phyloP scores from a whole-genome alignment of 2,888 invertebrate species.

The Meiosimyza platycephala region DNA sequence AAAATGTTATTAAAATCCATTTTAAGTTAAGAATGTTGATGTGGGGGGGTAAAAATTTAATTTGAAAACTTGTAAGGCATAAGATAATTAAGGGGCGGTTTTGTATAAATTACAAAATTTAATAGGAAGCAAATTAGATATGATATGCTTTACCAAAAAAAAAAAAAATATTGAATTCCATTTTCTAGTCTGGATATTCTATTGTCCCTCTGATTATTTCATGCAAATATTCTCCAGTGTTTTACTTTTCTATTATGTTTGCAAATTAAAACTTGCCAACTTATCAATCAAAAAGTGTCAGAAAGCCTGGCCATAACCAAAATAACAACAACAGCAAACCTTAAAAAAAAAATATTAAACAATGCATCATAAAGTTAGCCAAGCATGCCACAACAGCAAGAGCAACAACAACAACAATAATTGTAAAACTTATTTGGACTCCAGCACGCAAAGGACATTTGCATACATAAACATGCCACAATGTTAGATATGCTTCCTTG shows the following conservation, averaged over 20 bases:
- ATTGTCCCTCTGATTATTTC: too few species aligned
- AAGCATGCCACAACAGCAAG: neutral
- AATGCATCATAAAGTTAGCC: conserved; percentile 19
- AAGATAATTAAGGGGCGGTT: too few species aligned
- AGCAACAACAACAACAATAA: conserved; percentile 26
- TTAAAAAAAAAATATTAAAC: neutral
- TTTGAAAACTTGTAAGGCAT: too few species aligned
- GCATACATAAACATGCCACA: conserved; percentile 4
- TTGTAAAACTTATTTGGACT: conserved; percentile 27
- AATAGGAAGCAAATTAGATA: too few species aligned
- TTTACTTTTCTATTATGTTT: neutral
- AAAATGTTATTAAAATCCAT: too few species aligned
- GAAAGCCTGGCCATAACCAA: conserved; percentile 33
- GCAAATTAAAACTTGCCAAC: conserved; percentile 31
- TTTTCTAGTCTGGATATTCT: too few species aligned
- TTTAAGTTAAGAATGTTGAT: too few species aligned
- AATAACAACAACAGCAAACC: neutral
- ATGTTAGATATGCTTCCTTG: neutral
- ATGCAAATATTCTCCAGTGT: neutral
- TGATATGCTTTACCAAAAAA: too few species aligned
- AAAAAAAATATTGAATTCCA: too few species aligned
- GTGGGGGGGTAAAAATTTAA: too few species aligned
- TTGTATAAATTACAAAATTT: too few species aligned
- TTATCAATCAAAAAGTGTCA: conserved; percentile 36
- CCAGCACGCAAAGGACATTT: conserved; percentile 28